These are phyloP conservation scores for Coregonus sp. DNA, from an alignment of 2,797 vertebrate species.

Conservation along the genomic window DNA sequence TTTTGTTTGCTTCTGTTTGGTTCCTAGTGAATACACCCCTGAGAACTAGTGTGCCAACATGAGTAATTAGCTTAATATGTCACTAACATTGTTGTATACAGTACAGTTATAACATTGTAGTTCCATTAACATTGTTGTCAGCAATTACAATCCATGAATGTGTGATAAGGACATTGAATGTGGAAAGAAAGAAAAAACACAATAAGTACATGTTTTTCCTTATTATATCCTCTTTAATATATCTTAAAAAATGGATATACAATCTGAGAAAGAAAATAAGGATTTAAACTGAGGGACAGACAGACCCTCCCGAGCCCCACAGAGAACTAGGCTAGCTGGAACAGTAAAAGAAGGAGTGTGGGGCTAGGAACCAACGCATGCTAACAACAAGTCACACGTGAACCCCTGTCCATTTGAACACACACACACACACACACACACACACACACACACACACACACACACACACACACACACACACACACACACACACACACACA, in stretches of 20 bases:
- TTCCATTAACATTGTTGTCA: not conserved
- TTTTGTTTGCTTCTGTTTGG: too few relatives aligned
- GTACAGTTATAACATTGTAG: not conserved
- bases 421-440: not conserved
- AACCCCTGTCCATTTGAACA: conserved; percentile 18
- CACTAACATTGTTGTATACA: not conserved
- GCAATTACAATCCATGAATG: not conserved
- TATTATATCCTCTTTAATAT: conserved; percentile 72
- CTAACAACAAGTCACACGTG: conserved; percentile 51
- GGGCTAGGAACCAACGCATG: conserved; percentile 47
- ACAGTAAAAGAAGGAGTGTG: conserved; percentile 21
- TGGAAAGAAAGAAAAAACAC: conserved; percentile 17
- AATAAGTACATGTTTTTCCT: not conserved
- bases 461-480: not conserved
- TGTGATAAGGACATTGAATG: not conserved
- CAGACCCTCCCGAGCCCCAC: conserved; percentile 16
- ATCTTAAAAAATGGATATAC: conserved; percentile 74
- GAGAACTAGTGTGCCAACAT: too few relatives aligned
- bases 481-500: conserved; percentile 10
- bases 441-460: not conserved
- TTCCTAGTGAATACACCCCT: too few relatives aligned
- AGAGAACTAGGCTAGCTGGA: conserved; percentile 37
- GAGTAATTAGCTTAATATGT: not conserved
- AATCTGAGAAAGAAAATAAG: conserved; percentile 69
- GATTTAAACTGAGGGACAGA: conserved; percentile 27